Percentiles rank a stretch among this genome's conserved stretches.
These are phyloP conservation scores for Anthophora plumipes DNA, from an alignment of 2,888 invertebrate species.

Conservation along the genomic window DNA sequence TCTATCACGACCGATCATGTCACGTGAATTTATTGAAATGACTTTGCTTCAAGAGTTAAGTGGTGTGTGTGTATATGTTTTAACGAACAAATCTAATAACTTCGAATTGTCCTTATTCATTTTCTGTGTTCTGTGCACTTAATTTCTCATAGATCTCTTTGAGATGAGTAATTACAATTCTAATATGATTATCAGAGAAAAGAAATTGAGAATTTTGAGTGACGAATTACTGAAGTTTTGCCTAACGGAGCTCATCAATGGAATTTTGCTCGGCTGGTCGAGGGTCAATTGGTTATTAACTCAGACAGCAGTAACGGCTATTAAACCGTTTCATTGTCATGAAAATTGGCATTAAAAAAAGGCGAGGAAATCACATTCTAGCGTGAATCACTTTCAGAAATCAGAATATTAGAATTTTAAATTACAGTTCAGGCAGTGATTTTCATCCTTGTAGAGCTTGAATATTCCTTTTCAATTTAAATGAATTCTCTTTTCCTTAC, in stretches of 20 bases:
- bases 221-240: slow-evolving; percentile 9
- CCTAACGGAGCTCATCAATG: slow-evolving; percentile 51
- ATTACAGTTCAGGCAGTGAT: background rate
- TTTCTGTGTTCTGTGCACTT: background rate
- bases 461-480: background rate
- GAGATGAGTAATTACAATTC: background rate
- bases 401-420: background rate
- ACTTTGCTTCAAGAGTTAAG: slow-evolving; percentile 64
- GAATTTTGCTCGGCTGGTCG: slow-evolving; percentile 77
- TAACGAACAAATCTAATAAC: slow-evolving; percentile 51
- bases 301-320: slow-evolving; percentile 73
- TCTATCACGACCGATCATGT: background rate
- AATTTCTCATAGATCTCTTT: background rate
- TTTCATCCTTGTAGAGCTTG: too few species aligned
- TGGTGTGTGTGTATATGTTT: slow-evolving; percentile 29
- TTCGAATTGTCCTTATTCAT: background rate
- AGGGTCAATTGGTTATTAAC: slow-evolving; percentile 84
- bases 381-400: slow-evolving; percentile 3
- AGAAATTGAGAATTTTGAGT: slow-evolving; percentile 26
- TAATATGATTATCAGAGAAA: background rate
- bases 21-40: slow-evolving; percentile 60
- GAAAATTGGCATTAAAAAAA: slow-evolving; percentile 54
- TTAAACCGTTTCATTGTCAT: slow-evolving; percentile 73
- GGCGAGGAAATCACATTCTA: slow-evolving; percentile 40
- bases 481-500: background rate